Conservation (phyloP, 2,888 invertebrate species). For the Oscheius sp. region DNA sequence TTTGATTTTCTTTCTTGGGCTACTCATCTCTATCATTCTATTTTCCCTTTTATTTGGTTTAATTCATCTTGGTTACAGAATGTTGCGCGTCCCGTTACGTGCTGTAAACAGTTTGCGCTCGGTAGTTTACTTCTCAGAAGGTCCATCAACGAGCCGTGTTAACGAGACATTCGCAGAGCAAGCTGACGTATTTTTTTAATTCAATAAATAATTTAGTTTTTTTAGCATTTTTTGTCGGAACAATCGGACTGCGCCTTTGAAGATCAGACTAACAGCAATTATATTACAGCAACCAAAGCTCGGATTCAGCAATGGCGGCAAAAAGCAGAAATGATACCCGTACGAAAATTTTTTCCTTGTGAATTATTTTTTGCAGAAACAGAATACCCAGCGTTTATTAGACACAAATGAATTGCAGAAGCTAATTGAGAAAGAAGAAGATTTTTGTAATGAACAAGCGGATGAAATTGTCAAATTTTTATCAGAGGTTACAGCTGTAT, state of each 20-base stretch:
- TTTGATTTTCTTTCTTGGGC: not conserved
- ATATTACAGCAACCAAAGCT: too few relatives aligned
- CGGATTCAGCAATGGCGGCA: not conserved
- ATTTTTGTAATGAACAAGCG: slow-evolving; percentile 11
- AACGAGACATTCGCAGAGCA: not conserved
- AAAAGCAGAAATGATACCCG: not conserved
- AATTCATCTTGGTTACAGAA: not conserved
- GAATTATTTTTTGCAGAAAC: too few relatives aligned
- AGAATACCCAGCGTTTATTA: too few relatives aligned
- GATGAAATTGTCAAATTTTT: slow-evolving; percentile 20
- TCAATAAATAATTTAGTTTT: too few relatives aligned
- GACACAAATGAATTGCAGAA: slow-evolving; percentile 5
- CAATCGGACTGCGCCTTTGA: not conserved
- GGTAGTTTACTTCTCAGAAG: slow-evolving; percentile 20
- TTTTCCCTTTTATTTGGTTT: not conserved
- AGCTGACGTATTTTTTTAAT: not conserved
- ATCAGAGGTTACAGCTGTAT: not conserved
- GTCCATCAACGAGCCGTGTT: slow-evolving; percentile 20
- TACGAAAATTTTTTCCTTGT: too few relatives aligned
- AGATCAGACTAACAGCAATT: too few relatives aligned
- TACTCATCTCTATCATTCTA: not conserved
- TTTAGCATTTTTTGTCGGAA: too few relatives aligned
- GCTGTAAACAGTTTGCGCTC: not conserved
- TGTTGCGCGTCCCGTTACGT: not conserved
- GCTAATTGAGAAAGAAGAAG: slow-evolving; percentile 22